These are phyloP conservation scores for Orchestes rusci DNA, from an alignment of 2,888 invertebrate genomes.

Conservation along the genomic window DNA sequence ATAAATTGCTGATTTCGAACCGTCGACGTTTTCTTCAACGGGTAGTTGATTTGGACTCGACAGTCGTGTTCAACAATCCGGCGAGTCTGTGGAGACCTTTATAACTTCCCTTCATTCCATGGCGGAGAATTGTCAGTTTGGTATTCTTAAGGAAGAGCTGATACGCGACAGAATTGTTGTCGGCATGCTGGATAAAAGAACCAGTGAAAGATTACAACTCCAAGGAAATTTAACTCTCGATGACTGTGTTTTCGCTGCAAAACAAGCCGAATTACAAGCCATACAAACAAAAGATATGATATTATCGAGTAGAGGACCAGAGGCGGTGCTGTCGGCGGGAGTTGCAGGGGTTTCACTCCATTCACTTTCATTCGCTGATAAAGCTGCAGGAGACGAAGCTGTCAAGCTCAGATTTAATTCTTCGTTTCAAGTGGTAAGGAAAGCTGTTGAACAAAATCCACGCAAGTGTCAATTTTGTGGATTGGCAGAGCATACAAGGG, in stretches of 20 bases:
- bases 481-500: slow-evolving; percentile 9
- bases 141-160: slow-evolving; percentile 25
- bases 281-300: no score
- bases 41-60: no score
- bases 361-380: no score
- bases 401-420: no score
- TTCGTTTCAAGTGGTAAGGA: not conserved
- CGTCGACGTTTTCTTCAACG: no score
- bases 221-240: not conserved
- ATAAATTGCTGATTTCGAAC: no score
- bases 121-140: slow-evolving; percentile 4
- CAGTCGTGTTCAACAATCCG: not conserved
- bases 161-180: slow-evolving; percentile 32
- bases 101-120: not conserved
- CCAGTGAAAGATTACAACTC: slow-evolving; percentile 7
- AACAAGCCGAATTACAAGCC: slow-evolving; percentile 1
- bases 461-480: slow-evolving; percentile 4
- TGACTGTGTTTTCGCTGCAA: not conserved
- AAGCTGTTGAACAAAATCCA: not conserved
- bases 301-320: no score
- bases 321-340: not conserved
- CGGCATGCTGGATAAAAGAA: slow-evolving; percentile 27
- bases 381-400: no score
- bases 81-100: slow-evolving; percentile 1
- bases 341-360: no score